These are phyloP conservation scores for Drosophila lacteicornis DNA, from an alignment of 1,140 invertebrate genomes.

Conservation along the genomic window DNA sequence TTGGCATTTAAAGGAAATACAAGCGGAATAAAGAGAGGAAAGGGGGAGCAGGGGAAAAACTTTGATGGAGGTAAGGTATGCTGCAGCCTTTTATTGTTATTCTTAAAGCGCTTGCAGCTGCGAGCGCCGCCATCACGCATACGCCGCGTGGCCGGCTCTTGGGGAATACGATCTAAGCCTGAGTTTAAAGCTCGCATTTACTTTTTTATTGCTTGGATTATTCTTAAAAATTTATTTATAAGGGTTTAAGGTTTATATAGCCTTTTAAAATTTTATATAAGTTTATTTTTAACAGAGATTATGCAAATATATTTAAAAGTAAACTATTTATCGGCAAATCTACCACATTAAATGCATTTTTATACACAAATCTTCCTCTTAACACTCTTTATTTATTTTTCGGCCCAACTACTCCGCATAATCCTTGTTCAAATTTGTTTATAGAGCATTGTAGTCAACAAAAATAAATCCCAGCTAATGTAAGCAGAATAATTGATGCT, in stretches of 20 bases:
- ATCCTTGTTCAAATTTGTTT: conserved; percentile 1
- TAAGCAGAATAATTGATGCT: conserved; percentile 2
- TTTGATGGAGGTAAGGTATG: conserved; percentile 52
- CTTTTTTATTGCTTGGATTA: not conserved
- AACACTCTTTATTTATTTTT: not conserved
- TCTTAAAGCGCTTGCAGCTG: conserved; percentile 14
- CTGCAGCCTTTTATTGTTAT: conserved; percentile 44
- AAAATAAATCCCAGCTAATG: not conserved
- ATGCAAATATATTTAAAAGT: too few species aligned
- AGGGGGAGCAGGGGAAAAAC: conserved; percentile 16
- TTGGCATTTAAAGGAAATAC: conserved; percentile 58
- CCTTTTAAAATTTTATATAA: not conserved
- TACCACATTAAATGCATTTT: not conserved
- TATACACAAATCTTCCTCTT: not conserved
- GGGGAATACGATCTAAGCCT: not conserved
- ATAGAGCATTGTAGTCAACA: not conserved
- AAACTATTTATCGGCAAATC: too few species aligned
- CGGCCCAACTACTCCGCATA: not conserved
- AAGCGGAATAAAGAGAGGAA: not conserved
- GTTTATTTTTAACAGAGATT: too few species aligned
- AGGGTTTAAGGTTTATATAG: too few species aligned
- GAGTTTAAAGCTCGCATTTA: not conserved
- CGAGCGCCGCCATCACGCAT: conserved; percentile 8
- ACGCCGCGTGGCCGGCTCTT: conserved; percentile 8
- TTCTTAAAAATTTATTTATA: not conserved